phyloP scores from a whole-genome alignment of 2,113 vertebrate genomes.

The Chiloscyllium plagiosum region DNA sequence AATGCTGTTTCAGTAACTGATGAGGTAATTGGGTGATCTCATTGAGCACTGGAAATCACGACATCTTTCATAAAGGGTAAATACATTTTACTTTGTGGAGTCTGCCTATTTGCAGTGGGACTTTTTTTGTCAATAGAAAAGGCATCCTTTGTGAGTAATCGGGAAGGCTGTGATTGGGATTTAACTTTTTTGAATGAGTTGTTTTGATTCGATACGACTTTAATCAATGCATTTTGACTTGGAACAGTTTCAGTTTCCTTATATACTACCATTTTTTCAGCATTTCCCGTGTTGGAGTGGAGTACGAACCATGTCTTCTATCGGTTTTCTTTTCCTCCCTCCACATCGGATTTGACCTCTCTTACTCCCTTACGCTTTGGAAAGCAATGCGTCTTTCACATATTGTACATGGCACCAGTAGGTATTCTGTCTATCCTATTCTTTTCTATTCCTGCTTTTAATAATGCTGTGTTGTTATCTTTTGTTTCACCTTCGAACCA shows the following conservation, averaged over 20 bases:
- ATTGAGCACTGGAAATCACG: not conserved
- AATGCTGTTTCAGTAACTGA: not conserved
- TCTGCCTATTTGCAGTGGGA: not conserved
- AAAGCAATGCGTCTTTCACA: no score
- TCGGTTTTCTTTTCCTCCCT: not conserved
- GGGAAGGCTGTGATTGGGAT: no score
- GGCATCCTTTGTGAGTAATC: not conserved
- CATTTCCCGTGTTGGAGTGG: not conserved
- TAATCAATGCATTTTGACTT: not conserved
- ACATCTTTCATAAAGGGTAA: not conserved
- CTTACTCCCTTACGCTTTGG: no score
- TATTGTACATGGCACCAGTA: no score
- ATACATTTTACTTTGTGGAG: not conserved
- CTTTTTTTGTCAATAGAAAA: not conserved
- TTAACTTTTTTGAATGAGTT: not conserved
- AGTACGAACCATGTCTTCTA: not conserved
- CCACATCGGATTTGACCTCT: no score
- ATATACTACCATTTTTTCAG: not conserved
- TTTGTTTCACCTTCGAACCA: no score
- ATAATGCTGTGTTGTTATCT: no score
- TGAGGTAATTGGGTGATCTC: not conserved
- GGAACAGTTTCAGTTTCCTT: not conserved
- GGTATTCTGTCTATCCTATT: no score
- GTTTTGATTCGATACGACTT: not conserved
- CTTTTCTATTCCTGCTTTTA: no score